A percentile compares a stretch with the other conserved stretches of the same genome.
phyloP scores from a whole-genome alignment of 92 coral and sea anemone species.

The Epizoanthus scotinus region DNA sequence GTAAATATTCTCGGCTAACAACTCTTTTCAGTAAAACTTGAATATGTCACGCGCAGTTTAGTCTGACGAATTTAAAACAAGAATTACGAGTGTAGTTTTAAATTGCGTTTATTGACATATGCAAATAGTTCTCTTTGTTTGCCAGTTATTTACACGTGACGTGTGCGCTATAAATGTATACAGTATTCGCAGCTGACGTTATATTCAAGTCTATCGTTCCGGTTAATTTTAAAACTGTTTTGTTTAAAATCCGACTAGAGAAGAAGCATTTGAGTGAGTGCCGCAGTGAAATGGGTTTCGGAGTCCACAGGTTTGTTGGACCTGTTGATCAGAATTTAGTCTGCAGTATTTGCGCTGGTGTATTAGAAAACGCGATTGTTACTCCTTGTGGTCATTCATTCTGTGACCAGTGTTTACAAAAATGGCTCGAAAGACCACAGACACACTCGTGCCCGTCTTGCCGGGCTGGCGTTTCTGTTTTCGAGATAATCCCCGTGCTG shows the following conservation, averaged over 20 bases:
- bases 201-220: background rate
- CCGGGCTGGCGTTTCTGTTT: slow-evolving; percentile 64
- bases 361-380: slow-evolving; percentile 84
- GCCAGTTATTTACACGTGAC: slow-evolving; percentile 60
- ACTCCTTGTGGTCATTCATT: slow-evolving; percentile 98
- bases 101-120: slow-evolving; percentile 61
- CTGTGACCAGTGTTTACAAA: slow-evolving; percentile 88
- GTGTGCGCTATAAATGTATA: slow-evolving; percentile 49
- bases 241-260: background rate
- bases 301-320: slow-evolving; percentile 79
- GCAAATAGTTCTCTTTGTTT: slow-evolving; percentile 54
- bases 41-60: slow-evolving; percentile 15
- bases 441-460: slow-evolving; percentile 89
- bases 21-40: background rate
- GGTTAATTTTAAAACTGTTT: background rate
- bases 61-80: slow-evolving; percentile 11
- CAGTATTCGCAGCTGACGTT: slow-evolving; percentile 62
- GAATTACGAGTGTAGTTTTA: slow-evolving; percentile 14
- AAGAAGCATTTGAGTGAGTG: background rate
- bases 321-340: slow-evolving; percentile 90
- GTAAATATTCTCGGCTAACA: background rate
- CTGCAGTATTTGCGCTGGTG: slow-evolving; percentile 97
- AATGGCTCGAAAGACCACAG: slow-evolving; percentile 89
- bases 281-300: slow-evolving; percentile 78
- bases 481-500: slow-evolving; percentile 83